Evolutionary conservation across 1,140 invertebrate species (phyloP).

Genomic region (Zaprionus kolodkinae): DNA sequence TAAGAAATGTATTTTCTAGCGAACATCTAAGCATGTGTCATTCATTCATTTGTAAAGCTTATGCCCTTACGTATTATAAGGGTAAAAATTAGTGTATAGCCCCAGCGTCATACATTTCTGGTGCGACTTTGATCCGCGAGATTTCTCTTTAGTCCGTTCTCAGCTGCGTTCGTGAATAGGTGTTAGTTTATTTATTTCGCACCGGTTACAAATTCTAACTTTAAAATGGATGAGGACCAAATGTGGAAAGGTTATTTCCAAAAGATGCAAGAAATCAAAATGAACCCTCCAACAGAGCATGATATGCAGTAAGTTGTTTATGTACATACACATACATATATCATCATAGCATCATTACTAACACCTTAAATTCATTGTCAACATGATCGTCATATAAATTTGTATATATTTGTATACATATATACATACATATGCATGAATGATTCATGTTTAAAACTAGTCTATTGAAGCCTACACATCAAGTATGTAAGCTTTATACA

Average conservation of each 20-base stretch:
- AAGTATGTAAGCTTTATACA: not conserved
- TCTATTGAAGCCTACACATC: not conserved
- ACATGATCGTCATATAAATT: not conserved
- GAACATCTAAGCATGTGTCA: not conserved
- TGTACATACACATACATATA: conserved; percentile 3
- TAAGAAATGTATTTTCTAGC: not conserved
- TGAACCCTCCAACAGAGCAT: conserved; percentile 86
- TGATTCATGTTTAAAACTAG: conserved; percentile 10
- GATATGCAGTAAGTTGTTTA: conserved; percentile 86
- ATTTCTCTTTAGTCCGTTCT: conserved; percentile 25
- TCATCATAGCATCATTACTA: not conserved
- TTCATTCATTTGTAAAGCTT: not conserved
- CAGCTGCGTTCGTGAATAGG: conserved; percentile 3
- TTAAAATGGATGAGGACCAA: conserved; percentile 86
- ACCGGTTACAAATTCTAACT: not conserved
- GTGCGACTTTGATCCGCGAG: not conserved
- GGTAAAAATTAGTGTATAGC: not conserved
- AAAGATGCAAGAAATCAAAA: conserved; percentile 86
- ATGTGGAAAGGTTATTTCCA: conserved; percentile 90
- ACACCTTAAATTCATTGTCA: not conserved
- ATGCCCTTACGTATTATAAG: not conserved
- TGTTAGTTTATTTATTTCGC: not conserved
- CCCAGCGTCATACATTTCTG: not conserved
- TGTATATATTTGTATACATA: not conserved
- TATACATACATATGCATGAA: not conserved